Percentiles rank a stretch among this genome's conserved stretches.
Evolutionary conservation across 2,888 invertebrate species (phyloP).

Genomic region (Mellilla xanthometata): DNA sequence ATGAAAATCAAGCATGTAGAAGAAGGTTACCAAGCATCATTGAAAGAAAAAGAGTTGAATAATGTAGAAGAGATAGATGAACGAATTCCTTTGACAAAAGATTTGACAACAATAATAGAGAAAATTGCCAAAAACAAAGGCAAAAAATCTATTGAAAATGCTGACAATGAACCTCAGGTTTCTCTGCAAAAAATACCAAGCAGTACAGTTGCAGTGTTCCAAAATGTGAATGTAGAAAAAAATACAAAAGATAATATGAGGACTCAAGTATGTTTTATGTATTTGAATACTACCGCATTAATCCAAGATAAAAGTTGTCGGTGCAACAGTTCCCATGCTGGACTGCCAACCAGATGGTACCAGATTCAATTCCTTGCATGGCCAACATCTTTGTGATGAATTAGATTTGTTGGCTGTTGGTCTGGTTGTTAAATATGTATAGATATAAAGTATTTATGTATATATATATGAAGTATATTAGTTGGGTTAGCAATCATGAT

Average conservation of each 20-base stretch:
- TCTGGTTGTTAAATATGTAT: no score
- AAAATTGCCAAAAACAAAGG: conserved; percentile 65
- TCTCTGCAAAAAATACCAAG: conserved; percentile 82
- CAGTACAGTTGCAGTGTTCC: conserved; percentile 85
- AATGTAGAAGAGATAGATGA: conserved; percentile 44
- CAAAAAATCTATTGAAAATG: conserved; percentile 29
- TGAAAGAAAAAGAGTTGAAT: conserved; percentile 44
- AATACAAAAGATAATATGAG: conserved; percentile 77
- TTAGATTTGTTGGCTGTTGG: no score
- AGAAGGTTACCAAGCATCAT: conserved; percentile 65
- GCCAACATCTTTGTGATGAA: no score
- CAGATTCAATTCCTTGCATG: no score
- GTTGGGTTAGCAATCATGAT: no score
- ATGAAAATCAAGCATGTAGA: conserved; percentile 75
- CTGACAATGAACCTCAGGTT: conserved; percentile 48
- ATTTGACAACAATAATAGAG: conserved; percentile 81
- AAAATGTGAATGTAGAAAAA: conserved; percentile 73
- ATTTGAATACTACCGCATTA: no score
- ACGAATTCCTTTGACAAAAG: conserved; percentile 74
- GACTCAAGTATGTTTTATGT: conserved; percentile 74
- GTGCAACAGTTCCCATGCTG: no score
- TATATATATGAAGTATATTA: no score
- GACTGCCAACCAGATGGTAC: no score
- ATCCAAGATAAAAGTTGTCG: no score
- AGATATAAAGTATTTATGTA: no score